These are phyloP conservation scores for Drosophila kohkoa DNA, from an alignment of 1,140 invertebrate genomes.

Conservation along the genomic window DNA sequence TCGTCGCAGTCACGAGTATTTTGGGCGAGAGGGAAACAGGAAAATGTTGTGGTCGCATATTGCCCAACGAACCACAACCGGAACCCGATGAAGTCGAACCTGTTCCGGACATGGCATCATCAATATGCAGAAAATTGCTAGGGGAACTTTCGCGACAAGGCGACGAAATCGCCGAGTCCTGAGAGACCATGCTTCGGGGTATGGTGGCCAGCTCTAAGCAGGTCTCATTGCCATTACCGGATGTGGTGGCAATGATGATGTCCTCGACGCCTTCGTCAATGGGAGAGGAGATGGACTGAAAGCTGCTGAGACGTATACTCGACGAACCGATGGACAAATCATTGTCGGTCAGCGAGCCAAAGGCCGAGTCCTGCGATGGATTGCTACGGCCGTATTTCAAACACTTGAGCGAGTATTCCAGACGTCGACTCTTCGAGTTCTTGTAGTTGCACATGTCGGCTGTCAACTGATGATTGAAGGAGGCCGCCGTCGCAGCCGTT, in stretches of 20 bases:
- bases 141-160: slow-evolving; percentile 81
- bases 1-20: slow-evolving; percentile 79
- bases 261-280: slow-evolving; percentile 84
- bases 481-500: slow-evolving; percentile 45
- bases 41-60: slow-evolving; percentile 78
- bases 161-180: slow-evolving; percentile 82
- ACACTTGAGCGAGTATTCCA: slow-evolving; percentile 83
- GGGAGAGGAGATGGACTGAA: slow-evolving; percentile 84
- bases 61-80: slow-evolving; percentile 59
- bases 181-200: slow-evolving; percentile 80
- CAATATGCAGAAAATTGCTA: slow-evolving; percentile 78
- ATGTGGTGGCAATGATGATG: slow-evolving; percentile 82
- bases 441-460: slow-evolving; percentile 84
- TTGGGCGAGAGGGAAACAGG: slow-evolving; percentile 80
- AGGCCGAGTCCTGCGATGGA: slow-evolving; percentile 84
- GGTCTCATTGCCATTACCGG: slow-evolving; percentile 74
- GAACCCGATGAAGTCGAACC: slow-evolving; percentile 74
- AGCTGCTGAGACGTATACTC: slow-evolving; percentile 81
- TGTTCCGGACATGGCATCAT: slow-evolving; percentile 71
- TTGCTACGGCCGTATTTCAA: slow-evolving; percentile 84
- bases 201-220: slow-evolving; percentile 80
- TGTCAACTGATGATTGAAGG: slow-evolving; percentile 82
- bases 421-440: slow-evolving; percentile 81
- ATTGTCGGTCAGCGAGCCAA: slow-evolving; percentile 83
- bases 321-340: slow-evolving; percentile 82